Conservation (phyloP, 2,888 invertebrate genomes). For the Drosophila antonietae region DNA sequence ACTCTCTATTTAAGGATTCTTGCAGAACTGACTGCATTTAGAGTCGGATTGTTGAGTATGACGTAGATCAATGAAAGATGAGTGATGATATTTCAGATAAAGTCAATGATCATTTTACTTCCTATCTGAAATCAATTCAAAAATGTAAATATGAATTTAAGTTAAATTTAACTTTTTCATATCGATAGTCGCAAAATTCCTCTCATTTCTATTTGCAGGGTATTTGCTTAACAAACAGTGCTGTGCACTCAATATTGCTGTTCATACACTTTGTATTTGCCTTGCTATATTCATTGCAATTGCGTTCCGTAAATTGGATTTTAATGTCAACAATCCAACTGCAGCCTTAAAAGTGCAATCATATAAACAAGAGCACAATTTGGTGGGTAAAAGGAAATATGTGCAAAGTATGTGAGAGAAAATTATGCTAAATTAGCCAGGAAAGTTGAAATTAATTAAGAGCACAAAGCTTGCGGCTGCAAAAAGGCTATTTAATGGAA, state of each 20-base stretch:
- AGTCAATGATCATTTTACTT: neutral
- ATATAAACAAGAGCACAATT: slow-evolving; percentile 14
- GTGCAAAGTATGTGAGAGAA: neutral
- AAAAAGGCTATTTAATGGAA: neutral
- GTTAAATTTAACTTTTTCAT: no score
- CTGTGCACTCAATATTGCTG: neutral
- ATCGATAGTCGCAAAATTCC: no score
- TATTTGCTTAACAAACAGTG: neutral
- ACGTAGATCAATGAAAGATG: neutral
- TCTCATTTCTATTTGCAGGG: neutral
- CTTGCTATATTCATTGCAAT: slow-evolving; percentile 43
- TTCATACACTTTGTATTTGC: slow-evolving; percentile 23
- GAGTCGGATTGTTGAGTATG: neutral
- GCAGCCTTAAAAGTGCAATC: slow-evolving; percentile 2
- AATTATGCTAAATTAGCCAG: slow-evolving; percentile 16
- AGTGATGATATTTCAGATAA: neutral
- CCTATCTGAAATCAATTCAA: no score
- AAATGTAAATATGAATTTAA: no score
- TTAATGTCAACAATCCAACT: slow-evolving; percentile 53
- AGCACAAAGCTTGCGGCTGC: neutral
- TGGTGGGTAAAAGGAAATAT: slow-evolving; percentile 6
- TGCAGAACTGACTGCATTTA: neutral
- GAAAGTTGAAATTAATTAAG: slow-evolving; percentile 31
- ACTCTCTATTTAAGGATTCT: no score
- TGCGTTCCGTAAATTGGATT: slow-evolving; percentile 53